A percentile compares a stretch with the other conserved stretches of the same genome.
Evolutionary conservation across 1,140 invertebrate species (phyloP).

Genomic region (Nasonia longicornis): DNA sequence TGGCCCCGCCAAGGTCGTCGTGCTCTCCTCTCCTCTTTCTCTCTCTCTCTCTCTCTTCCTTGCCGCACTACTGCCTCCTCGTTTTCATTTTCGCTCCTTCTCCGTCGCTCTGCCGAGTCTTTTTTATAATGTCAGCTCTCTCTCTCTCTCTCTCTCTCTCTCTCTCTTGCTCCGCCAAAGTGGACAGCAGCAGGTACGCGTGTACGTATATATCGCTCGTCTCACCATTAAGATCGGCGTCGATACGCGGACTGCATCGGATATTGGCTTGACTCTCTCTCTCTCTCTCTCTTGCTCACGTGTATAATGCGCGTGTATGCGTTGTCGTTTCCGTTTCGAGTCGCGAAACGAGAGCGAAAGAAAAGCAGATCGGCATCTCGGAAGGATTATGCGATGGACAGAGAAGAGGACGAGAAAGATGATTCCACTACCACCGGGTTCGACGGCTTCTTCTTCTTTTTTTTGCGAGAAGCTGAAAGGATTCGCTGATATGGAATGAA

Average conservation of each 20-base stretch:
- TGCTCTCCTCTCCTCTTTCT: not conserved
- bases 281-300: not conserved
- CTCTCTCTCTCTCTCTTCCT: not conserved
- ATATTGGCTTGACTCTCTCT: conserved; percentile 1
- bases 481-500: not conserved
- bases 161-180: not conserved
- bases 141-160: not conserved
- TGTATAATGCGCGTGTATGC: not conserved
- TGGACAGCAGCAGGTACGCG: not conserved
- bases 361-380: not conserved
- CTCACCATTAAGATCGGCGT: conserved; percentile 10
- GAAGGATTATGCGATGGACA: not conserved
- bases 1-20: conserved; percentile 56
- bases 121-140: not conserved
- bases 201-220: not conserved
- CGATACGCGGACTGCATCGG: conserved; percentile 7
- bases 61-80: not conserved
- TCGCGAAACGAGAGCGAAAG: not conserved
- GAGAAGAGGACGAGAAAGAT: not conserved
- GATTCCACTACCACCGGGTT: not conserved
- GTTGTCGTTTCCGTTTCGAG: no score
- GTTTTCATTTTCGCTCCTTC: conserved; percentile 32
- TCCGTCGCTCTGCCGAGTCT: not conserved
- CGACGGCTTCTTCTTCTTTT: not conserved
- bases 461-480: not conserved